phyloP scores from a whole-genome alignment of 2,113 vertebrate species.

The Mirounga angustirostris region DNA sequence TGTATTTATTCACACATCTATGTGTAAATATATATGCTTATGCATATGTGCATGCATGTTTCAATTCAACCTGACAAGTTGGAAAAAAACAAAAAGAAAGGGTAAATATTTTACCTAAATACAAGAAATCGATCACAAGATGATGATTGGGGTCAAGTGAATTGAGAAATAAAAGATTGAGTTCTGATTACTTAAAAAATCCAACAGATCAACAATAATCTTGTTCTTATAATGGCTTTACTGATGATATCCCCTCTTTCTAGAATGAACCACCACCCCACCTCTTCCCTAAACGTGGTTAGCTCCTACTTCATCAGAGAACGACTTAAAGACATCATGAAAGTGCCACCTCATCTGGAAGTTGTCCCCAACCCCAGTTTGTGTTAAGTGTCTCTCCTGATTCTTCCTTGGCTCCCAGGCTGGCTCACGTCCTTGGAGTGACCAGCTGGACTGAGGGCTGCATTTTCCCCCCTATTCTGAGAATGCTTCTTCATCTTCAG shows the following conservation, averaged over 20 bases:
- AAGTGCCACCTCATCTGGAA: not conserved
- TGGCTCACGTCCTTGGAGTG: not conserved
- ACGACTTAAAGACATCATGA: not conserved
- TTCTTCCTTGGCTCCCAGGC: not conserved
- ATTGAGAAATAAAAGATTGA: not conserved
- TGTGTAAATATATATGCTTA: too few species aligned
- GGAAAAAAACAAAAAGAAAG: not conserved
- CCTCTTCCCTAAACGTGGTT: not conserved
- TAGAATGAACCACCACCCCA: not conserved
- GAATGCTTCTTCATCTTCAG: not conserved
- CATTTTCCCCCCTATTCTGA: not conserved
- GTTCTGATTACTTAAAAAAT: not conserved
- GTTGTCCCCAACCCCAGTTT: too few species aligned
- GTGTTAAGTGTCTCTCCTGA: not conserved
- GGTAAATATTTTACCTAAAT: not conserved
- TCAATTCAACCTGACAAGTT: not conserved
- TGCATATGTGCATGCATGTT: not conserved
- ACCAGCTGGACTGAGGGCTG: fast-evolving
- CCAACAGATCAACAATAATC: not conserved
- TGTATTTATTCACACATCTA: not conserved
- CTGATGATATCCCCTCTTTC: not conserved
- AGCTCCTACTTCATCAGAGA: not conserved
- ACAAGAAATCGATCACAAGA: not conserved
- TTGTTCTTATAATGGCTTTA: not conserved
- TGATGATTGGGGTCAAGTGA: not conserved